Evolutionary conservation across 1,140 invertebrate genomes (phyloP).

Genomic region (Aphidius gifuensis): DNA sequence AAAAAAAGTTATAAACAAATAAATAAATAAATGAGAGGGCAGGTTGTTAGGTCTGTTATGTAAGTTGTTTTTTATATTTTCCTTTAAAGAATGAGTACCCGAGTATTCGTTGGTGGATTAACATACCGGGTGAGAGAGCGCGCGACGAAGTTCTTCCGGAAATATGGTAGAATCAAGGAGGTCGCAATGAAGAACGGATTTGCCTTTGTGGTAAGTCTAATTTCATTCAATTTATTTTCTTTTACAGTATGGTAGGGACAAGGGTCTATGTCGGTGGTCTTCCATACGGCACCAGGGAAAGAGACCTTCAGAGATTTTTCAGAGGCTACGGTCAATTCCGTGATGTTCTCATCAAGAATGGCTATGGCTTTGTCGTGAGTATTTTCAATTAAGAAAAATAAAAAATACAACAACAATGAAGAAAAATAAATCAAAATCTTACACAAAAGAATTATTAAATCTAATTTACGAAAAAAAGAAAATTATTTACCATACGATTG

Average conservation of each 20-base stretch:
- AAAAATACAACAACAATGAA: not conserved
- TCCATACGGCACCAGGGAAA: slow-evolving; percentile 89
- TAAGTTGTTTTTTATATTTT: slow-evolving; percentile 59
- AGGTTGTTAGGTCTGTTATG: slow-evolving; percentile 52
- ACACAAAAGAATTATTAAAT: not conserved
- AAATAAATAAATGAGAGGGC: slow-evolving; percentile 36
- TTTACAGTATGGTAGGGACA: slow-evolving; percentile 80
- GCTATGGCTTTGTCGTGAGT: slow-evolving; percentile 98
- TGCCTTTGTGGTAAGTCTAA: slow-evolving; percentile 78
- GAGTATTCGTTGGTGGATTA: slow-evolving; percentile 76
- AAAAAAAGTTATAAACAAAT: too few relatives aligned
- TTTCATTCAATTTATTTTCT: slow-evolving; percentile 49
- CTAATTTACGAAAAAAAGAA: not conserved
- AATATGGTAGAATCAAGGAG: slow-evolving; percentile 76
- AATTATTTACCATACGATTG: too few relatives aligned
- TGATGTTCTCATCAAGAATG: slow-evolving; percentile 97
- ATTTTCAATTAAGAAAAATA: slow-evolving; percentile 40
- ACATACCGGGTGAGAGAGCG: slow-evolving; percentile 72
- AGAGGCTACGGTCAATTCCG: slow-evolving; percentile 94
- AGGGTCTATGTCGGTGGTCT: slow-evolving; percentile 94
- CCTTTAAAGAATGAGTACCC: slow-evolving; percentile 62
- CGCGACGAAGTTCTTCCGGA: slow-evolving; percentile 77
- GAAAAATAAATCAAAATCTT: not conserved
- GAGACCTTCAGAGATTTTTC: slow-evolving; percentile 97
- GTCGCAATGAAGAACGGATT: slow-evolving; percentile 80